Base-by-base conservation (phyloP, 1,140 invertebrate species). In the Sycophila sp. region DNA sequence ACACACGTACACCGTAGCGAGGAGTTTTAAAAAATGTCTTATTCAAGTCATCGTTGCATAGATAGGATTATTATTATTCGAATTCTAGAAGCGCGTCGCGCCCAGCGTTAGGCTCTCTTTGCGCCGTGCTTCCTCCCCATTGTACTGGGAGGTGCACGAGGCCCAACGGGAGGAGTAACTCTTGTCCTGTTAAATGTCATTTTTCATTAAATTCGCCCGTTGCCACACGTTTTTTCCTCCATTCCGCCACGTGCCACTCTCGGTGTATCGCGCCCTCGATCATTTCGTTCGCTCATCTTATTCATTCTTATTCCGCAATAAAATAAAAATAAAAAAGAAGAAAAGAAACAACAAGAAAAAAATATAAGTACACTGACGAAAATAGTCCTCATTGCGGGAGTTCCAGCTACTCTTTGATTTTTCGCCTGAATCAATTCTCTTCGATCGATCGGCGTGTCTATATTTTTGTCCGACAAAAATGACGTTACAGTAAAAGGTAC, bases 401-500 rank as follows among this genome's bases (percentile, higher is more conserved):
- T 2, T 30, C 8, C 5, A 30, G 13, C 2, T 38, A 59, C 28
- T 38, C n/a, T 68, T 69, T 60, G 19, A 60, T 51, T n/a, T 51
- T 49, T 60, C 66, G 60, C n/a, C 32, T 69, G 40, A 45, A 60
- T 60, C 26, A 11, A n/a, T 42, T 45, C 49, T 68, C 13, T 32
- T 58, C 19, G 17, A 4, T 11, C 1, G n/a, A 6, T 13, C 5
- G 2, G 2, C 45, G 19, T 67, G 26, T 47, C n/a, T 10, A 49
- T 68, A 1, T 49, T 11, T 58, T 58, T 63, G 17, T 26, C 45
- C 13, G 24, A 58, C 6, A 5, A 66, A 53, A 26, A 26, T 26
- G 28, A 53, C 22, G 24, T 11, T 22, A n/a, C 22, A 4, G n/a
- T 19, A 19, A 11, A 42, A 28, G 1, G 30, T 68, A 26, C n/a